Conservation (phyloP, 2,888 invertebrate species). For the Melanostoma mellinum region DNA sequence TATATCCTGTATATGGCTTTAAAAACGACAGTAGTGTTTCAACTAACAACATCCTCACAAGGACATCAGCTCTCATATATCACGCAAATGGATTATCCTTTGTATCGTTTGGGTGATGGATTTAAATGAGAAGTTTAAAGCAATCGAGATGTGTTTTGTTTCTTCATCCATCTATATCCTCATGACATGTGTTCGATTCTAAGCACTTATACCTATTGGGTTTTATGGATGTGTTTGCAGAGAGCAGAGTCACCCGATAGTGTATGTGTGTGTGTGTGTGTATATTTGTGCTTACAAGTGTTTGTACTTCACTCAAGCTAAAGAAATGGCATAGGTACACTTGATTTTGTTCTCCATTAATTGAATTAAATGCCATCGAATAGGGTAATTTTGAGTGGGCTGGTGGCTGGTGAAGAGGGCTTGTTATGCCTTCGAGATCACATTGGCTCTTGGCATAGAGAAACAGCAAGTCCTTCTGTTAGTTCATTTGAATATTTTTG, state of each 20-base stretch:
- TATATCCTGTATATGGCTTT: constrained; percentile 27
- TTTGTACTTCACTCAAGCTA: constrained; percentile 50
- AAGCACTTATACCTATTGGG: constrained; percentile 1
- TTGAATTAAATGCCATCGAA: constrained; percentile 65
- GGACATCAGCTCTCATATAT: constrained; percentile 61
- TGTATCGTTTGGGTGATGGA: constrained; percentile 48
- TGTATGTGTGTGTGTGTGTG: no score
- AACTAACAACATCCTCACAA: constrained; percentile 53
- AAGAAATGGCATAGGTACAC: constrained; percentile 30
- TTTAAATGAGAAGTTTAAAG: constrained; percentile 59
- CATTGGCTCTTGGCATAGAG: background rate
- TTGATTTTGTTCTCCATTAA: constrained; percentile 66
- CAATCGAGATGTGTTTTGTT: constrained; percentile 22
- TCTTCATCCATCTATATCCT: background rate
- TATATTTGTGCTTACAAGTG: constrained; percentile 18
- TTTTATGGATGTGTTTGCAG: background rate
- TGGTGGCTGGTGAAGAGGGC: constrained; percentile 21
- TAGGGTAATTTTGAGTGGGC: constrained; percentile 47
- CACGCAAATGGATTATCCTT: constrained; percentile 68
- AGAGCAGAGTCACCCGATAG: background rate
- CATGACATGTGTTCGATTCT: constrained; percentile 55
- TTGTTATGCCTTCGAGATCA: background rate
- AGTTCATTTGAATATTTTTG: constrained; percentile 49
- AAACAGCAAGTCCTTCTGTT: constrained; percentile 30
- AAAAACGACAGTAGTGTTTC: constrained; percentile 49